Conservation (phyloP, 2,888 invertebrate genomes). For the Leptarthrus brevirostris region DNA sequence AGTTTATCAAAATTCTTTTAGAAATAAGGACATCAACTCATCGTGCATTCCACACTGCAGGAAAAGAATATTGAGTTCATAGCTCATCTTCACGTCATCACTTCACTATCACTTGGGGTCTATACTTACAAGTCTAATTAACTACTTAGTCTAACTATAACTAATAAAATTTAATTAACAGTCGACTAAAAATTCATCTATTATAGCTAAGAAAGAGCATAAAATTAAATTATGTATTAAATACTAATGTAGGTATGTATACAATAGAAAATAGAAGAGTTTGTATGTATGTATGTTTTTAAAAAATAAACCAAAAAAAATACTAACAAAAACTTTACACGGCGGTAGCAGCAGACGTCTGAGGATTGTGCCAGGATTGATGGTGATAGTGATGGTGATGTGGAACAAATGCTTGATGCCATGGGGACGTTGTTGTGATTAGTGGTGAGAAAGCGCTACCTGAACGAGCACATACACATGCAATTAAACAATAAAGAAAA, state of each 20-base stretch:
- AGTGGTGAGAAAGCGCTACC: slow-evolving; percentile 67
- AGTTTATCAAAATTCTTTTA: too few species aligned
- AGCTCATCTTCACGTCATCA: too few species aligned
- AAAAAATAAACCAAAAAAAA: slow-evolving; percentile 22
- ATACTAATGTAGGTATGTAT: neutral
- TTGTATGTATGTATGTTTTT: neutral
- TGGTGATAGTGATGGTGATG: slow-evolving; percentile 63
- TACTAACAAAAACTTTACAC: slow-evolving; percentile 56
- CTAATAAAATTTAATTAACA: too few species aligned
- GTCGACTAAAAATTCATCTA: too few species aligned
- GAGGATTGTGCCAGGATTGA: slow-evolving; percentile 67
- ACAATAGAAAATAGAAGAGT: neutral
- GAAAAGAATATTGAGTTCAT: too few species aligned
- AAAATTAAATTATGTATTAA: neutral
- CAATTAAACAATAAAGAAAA: slow-evolving; percentile 38
- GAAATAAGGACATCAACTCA: too few species aligned
- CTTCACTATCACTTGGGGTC: too few species aligned
- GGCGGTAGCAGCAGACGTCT: slow-evolving; percentile 65
- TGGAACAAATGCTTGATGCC: slow-evolving; percentile 67
- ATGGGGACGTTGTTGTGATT: slow-evolving; percentile 65
- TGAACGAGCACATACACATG: slow-evolving; percentile 58
- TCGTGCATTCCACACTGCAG: too few species aligned
- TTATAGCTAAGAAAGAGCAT: too few species aligned
- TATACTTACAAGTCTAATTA: too few species aligned
- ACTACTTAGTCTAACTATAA: too few species aligned